phyloP scores from a whole-genome alignment of 2,888 invertebrate species.

The Erebia epiphron region DNA sequence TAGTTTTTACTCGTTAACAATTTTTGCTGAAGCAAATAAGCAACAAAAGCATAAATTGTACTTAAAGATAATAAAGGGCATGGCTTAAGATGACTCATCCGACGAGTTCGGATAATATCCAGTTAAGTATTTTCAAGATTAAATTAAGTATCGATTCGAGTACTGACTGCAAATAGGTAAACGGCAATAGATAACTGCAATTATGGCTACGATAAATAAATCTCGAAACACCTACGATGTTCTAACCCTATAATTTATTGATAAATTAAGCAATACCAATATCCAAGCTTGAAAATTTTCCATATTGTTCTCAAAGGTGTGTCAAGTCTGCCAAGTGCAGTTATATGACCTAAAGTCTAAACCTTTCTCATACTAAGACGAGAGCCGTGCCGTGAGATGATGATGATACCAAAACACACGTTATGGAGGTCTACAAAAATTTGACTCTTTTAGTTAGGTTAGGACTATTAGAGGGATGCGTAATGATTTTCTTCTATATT shows the following conservation, averaged over 20 bases:
- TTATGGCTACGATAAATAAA: constrained; percentile 28
- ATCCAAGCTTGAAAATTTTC: not conserved
- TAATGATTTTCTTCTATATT: not conserved
- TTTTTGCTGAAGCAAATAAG: constrained; percentile 16
- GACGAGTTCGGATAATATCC: constrained; percentile 4
- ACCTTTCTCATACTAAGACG: no score
- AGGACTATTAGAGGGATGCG: no score
- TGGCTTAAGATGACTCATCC: constrained; percentile 12
- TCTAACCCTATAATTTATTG: constrained; percentile 19
- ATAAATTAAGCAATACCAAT: constrained; percentile 15
- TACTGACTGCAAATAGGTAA: constrained; percentile 3
- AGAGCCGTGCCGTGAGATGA: no score
- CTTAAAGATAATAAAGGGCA: not conserved
- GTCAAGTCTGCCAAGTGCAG: no score
- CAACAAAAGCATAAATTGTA: not conserved
- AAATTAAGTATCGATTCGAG: constrained; percentile 10
- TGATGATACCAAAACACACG: not conserved
- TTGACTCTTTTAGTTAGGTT: no score
- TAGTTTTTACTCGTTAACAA: constrained; percentile 21
- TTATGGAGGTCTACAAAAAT: not conserved
- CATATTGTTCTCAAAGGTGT: no score
- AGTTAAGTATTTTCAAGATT: constrained; percentile 17
- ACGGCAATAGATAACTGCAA: constrained; percentile 20
- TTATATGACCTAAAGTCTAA: no score
- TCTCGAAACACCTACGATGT: constrained; percentile 24